A percentile compares a stretch with the other conserved stretches of the same genome.
Conservation (phyloP, 2,113 vertebrate species). For the Xenopus tropicalis region DNA sequence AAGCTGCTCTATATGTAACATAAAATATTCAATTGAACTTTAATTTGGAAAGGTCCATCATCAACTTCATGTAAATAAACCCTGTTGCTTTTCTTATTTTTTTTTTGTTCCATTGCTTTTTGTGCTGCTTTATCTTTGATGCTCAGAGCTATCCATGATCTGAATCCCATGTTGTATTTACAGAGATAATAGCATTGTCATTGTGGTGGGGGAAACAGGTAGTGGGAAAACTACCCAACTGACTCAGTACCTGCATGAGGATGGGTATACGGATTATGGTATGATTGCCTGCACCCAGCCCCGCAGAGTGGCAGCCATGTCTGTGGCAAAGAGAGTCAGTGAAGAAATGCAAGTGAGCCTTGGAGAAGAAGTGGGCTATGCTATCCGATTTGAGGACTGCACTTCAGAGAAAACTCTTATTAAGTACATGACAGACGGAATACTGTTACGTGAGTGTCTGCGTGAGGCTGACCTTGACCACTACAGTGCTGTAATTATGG, state of each 20-base stretch:
- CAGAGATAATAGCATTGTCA: constrained; percentile 97
- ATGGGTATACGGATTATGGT: constrained; percentile 93
- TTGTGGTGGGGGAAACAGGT: constrained; percentile 95
- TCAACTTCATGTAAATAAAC: no score
- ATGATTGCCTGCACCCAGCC: constrained; percentile 98
- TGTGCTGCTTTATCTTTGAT: no score
- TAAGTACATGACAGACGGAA: constrained; percentile 98
- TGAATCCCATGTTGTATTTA: background rate
- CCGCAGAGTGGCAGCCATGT: constrained; percentile 94
- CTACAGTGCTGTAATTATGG: constrained; percentile 98
- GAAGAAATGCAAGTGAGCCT: constrained; percentile 89
- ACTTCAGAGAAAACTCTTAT: constrained; percentile 92
- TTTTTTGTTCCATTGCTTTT: no score
- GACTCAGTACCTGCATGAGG: constrained; percentile 95
- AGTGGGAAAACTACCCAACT: constrained; percentile 98
- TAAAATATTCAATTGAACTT: no score
- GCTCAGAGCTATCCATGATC: no score
- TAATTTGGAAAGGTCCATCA: no score
- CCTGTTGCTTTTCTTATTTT: no score
- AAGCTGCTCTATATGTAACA: no score
- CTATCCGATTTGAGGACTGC: constrained; percentile 97
- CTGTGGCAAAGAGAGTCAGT: constrained; percentile 94
- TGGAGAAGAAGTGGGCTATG: constrained; percentile 96
- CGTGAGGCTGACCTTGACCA: constrained; percentile 95
- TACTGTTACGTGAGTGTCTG: constrained; percentile 93